Conservation (phyloP, 2,797 vertebrate genomes). For the Ctenochaetus hawaiiensis region DNA sequence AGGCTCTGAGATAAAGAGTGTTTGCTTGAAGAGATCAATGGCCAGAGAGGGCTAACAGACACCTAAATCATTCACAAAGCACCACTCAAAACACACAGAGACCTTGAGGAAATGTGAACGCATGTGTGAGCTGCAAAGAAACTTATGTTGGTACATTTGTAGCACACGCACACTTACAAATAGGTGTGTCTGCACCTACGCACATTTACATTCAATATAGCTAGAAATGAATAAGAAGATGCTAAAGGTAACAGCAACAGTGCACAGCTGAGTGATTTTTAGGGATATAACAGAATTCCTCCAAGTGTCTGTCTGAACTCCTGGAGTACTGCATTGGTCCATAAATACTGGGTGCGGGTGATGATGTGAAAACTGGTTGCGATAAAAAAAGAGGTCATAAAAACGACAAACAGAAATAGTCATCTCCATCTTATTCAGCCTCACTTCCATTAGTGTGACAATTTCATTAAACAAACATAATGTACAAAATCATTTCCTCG, state of each 20-base stretch:
- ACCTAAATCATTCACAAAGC: conserved; percentile 73
- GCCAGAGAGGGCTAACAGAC: conserved; percentile 50
- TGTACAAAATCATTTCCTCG: conserved; percentile 85
- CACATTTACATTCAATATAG: conserved; percentile 21
- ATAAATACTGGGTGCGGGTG: conserved; percentile 58
- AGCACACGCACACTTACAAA: conserved; percentile 12
- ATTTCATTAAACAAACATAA: conserved; percentile 87
- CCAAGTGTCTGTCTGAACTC: conserved; percentile 36
- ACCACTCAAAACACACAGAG: conserved; percentile 40
- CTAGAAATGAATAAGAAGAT: conserved; percentile 35
- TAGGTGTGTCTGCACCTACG: conserved; percentile 10
- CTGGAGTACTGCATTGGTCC: conserved; percentile 38
- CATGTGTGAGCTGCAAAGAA: conserved; percentile 10
- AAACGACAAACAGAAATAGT: conserved; percentile 82
- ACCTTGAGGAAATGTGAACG: conserved; percentile 32
- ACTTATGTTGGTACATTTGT: background rate
- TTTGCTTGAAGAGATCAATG: conserved; percentile 86
- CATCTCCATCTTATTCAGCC: conserved; percentile 81
- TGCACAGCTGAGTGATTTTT: conserved; percentile 41
- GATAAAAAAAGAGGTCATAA: conserved; percentile 72
- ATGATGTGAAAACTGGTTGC: conserved; percentile 65
- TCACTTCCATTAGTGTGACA: conserved; percentile 85
- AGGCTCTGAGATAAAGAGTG: conserved; percentile 88
- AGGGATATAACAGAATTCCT: conserved; percentile 40
- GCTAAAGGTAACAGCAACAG: conserved; percentile 42